A percentile compares a stretch with the other conserved stretches of the same genome.
Conservation (phyloP, 2,888 invertebrate genomes). For the Macrostomum cliftonense region DNA sequence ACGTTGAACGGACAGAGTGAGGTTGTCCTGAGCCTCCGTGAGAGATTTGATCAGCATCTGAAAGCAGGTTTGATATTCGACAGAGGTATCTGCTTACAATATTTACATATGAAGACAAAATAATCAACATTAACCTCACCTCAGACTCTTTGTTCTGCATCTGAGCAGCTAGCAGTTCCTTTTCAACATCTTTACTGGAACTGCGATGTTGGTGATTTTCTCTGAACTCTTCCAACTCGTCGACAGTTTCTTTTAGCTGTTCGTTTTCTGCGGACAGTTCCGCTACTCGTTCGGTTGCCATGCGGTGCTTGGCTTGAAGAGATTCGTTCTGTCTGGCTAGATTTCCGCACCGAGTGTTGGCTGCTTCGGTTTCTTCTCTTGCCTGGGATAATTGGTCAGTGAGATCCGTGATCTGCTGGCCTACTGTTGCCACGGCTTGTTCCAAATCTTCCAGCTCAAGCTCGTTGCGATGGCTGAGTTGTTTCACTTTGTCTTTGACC, state of each 20-base stretch:
- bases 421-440: too few species aligned
- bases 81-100: too few species aligned
- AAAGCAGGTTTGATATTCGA: too few species aligned
- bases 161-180: constrained; percentile 23
- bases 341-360: too few species aligned
- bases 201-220: constrained; percentile 19
- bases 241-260: constrained; percentile 1
- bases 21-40: neutral
- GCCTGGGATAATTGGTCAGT: too few species aligned
- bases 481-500: neutral
- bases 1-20: constrained; percentile 12
- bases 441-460: neutral
- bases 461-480: constrained; percentile 4
- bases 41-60: neutral
- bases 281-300: too few species aligned
- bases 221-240: constrained; percentile 18
- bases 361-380: neutral
- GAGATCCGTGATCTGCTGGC: too few species aligned
- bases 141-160: constrained; percentile 26
- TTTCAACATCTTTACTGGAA: constrained; percentile 19
- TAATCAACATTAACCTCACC: too few species aligned
- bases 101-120: too few species aligned
- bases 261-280: too few species aligned
- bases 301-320: too few species aligned
- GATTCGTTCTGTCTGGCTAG: too few species aligned